phyloP scores from a whole-genome alignment of 1,140 invertebrate species.

The Polypedilum pembai region DNA sequence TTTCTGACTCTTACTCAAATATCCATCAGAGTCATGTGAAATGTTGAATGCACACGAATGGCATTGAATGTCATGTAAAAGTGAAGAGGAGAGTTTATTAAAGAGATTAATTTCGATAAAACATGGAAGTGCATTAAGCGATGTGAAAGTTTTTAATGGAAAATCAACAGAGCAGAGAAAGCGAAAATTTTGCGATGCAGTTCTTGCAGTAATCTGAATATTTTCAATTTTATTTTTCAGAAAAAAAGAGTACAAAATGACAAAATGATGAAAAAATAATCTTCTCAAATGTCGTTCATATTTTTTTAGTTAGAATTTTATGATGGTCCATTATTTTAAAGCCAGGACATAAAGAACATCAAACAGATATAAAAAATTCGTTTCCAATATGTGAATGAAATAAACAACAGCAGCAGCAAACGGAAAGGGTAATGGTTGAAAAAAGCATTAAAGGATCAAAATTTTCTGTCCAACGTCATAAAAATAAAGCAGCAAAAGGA shows the following conservation, averaged over 20 bases:
- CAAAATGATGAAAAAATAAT: too few species aligned
- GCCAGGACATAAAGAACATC: too few species aligned
- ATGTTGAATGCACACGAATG: not conserved
- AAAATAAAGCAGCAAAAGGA: slow-evolving; percentile 27
- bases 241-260: too few species aligned
- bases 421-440: not conserved
- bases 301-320: too few species aligned
- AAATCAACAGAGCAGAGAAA: slow-evolving; percentile 2
- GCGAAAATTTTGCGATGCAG: too few species aligned
- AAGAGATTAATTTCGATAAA: slow-evolving; percentile 12
- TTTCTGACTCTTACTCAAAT: too few species aligned
- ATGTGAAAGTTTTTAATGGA: slow-evolving; percentile 23
- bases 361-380: not conserved
- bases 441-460: slow-evolving; percentile 26
- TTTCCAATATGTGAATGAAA: not conserved
- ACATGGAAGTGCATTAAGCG: not conserved
- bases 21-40: not conserved
- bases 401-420: not conserved
- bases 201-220: too few species aligned
- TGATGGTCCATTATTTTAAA: too few species aligned
- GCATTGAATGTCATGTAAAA: not conserved
- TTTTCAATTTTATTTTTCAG: too few species aligned
- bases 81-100: not conserved
- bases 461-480: slow-evolving; percentile 27
- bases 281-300: too few species aligned